Evolutionary conservation across 2,888 invertebrate species (phyloP).

Genomic region (Pandemis corylana): DNA sequence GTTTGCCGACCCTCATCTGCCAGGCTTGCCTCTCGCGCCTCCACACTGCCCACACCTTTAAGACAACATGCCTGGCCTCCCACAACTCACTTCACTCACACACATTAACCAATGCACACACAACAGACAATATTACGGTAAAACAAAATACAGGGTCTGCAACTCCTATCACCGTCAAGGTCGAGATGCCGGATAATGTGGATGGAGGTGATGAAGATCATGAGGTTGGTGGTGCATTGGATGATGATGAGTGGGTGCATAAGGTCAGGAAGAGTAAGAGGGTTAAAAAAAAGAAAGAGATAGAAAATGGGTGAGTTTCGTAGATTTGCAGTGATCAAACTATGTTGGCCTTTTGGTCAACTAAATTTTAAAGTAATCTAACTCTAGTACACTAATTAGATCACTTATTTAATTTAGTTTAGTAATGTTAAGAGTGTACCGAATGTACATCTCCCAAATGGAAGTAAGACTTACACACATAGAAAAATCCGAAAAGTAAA

Average conservation of each 20-base stretch:
- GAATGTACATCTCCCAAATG: too few relatives aligned
- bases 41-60: slow-evolving; percentile 28
- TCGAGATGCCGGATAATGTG: neutral
- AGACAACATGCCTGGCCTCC: slow-evolving; percentile 22
- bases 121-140: neutral
- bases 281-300: slow-evolving; percentile 34
- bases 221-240: slow-evolving; percentile 5
- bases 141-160: neutral
- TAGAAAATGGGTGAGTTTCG: slow-evolving; percentile 36
- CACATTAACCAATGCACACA: neutral
- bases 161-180: neutral
- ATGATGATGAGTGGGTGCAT: slow-evolving; percentile 14
- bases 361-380: too few relatives aligned
- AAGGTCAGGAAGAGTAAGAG: slow-evolving; percentile 16
- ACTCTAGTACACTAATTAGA: too few relatives aligned
- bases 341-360: too few relatives aligned
- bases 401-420: neutral
- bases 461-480: too few relatives aligned
- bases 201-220: slow-evolving; percentile 7
- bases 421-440: neutral
- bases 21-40: slow-evolving; percentile 16
- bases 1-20: slow-evolving; percentile 27
- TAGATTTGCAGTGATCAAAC: neutral
- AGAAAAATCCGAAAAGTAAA: too few relatives aligned
- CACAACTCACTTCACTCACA: slow-evolving; percentile 23